Conservation (phyloP, 1,140 invertebrate genomes). For the Tetranychus urticae region DNA sequence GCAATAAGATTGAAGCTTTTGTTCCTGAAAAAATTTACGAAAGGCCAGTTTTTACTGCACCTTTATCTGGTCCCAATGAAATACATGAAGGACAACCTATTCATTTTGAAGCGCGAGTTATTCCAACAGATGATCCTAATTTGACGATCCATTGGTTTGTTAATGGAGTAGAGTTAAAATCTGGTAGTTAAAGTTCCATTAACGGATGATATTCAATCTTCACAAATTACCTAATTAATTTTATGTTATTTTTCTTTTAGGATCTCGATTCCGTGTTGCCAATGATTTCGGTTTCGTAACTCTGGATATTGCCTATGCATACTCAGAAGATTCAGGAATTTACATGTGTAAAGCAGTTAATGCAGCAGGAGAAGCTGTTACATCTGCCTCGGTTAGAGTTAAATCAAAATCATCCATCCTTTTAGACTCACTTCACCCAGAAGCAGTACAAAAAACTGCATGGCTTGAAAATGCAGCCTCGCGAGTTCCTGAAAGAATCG, state of each 20-base stretch:
- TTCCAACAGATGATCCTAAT: constrained; percentile 78
- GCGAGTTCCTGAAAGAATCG: neutral
- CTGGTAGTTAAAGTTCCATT: too few species aligned
- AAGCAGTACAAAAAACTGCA: neutral
- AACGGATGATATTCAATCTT: too few species aligned
- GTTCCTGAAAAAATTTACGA: neutral
- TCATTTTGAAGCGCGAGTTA: constrained; percentile 85
- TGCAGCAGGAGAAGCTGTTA: constrained; percentile 38
- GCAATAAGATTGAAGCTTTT: constrained; percentile 4
- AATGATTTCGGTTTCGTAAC: constrained; percentile 34
- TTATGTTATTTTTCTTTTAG: constrained; percentile 28
- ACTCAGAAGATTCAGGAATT: constrained; percentile 23
- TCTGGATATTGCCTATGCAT: constrained; percentile 29
- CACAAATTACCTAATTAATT: too few species aligned
- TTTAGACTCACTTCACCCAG: constrained; percentile 10
- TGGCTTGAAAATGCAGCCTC: neutral
- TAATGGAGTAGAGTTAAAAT: constrained; percentile 42
- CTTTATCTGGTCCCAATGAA: neutral
- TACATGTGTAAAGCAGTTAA: constrained; percentile 26
- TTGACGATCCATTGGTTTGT: constrained; percentile 88
- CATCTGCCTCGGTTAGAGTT: constrained; percentile 54
- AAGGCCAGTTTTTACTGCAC: neutral
- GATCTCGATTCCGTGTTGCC: constrained; percentile 71
- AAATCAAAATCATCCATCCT: constrained; percentile 24
- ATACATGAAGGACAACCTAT: constrained; percentile 63